Evolutionary conservation across 1,140 invertebrate species (phyloP).

Genomic region (Nasonia giraulti): DNA sequence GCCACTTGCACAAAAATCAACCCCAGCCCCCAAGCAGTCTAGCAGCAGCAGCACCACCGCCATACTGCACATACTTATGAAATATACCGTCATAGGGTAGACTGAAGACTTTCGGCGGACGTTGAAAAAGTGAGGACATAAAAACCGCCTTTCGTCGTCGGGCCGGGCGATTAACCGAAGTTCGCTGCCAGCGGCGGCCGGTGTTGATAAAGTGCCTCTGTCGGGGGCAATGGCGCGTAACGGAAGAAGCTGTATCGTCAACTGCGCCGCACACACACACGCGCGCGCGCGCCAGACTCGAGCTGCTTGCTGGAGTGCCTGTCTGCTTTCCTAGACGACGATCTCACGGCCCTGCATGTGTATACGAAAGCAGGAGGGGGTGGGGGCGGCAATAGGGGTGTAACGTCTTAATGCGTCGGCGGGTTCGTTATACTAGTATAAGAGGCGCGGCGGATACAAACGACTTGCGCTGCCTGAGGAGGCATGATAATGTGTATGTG

Average conservation of each 20-base stretch:
- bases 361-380: neutral
- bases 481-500: neutral
- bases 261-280: constrained; percentile 6
- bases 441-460: neutral
- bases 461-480: neutral
- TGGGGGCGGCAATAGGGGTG: neutral
- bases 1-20: constrained; percentile 1
- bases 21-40: neutral
- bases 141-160: constrained; percentile 11
- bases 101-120: constrained; percentile 32
- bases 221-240: constrained; percentile 65
- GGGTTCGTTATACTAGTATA: neutral
- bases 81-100: neutral
- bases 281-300: neutral
- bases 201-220: constrained; percentile 63
- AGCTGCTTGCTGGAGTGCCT: constrained; percentile 15
- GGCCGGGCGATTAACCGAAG: constrained; percentile 35
- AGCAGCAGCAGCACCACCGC: neutral
- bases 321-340: neutral
- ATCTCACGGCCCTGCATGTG: neutral
- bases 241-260: constrained; percentile 56
- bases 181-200: constrained; percentile 32
- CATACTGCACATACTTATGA: constrained; percentile 6
- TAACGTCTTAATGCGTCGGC: constrained; percentile 25
- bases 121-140: constrained; percentile 26